Percentiles rank a stretch among this genome's conserved stretches.
These are phyloP conservation scores for Eupithecia dodoneata DNA, from an alignment of 2,888 invertebrate genomes.

Conservation along the genomic window DNA sequence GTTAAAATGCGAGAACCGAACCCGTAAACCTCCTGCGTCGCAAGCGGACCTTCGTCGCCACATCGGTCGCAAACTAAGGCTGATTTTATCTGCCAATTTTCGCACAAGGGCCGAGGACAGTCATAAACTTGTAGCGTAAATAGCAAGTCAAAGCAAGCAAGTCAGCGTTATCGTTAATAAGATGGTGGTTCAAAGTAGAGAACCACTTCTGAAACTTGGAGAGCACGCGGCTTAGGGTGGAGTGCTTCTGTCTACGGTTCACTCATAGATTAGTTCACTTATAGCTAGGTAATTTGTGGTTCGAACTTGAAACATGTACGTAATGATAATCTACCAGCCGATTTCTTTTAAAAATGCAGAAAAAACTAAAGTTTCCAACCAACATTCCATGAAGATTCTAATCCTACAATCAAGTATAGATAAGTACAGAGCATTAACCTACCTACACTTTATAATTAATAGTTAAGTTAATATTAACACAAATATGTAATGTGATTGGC, in stretches of 20 bases:
- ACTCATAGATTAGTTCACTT: not conserved
- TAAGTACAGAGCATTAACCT: too few species aligned
- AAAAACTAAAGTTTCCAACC: not conserved
- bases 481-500: too few species aligned
- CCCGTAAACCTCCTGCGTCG: too few species aligned
- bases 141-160: slow-evolving; percentile 53
- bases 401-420: too few species aligned
- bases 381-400: too few species aligned
- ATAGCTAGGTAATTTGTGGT: not conserved
- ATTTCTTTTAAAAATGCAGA: not conserved
- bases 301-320: not conserved
- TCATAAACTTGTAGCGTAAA: slow-evolving; percentile 46
- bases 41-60: too few species aligned
- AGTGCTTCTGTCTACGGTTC: slow-evolving; percentile 15
- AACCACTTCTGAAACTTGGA: slow-evolving; percentile 46
- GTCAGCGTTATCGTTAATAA: slow-evolving; percentile 60
- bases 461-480: too few species aligned
- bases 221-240: slow-evolving; percentile 21
- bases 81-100: not conserved
- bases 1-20: too few species aligned
- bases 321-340: not conserved
- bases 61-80: too few species aligned
- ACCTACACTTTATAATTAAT: too few species aligned
- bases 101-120: slow-evolving; percentile 10
- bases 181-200: slow-evolving; percentile 53